Evolutionary conservation across 2,113 vertebrate species (phyloP), one percentile per base, ranked within the genome.

Genomic region (Neofelis nebulosa): DNA sequence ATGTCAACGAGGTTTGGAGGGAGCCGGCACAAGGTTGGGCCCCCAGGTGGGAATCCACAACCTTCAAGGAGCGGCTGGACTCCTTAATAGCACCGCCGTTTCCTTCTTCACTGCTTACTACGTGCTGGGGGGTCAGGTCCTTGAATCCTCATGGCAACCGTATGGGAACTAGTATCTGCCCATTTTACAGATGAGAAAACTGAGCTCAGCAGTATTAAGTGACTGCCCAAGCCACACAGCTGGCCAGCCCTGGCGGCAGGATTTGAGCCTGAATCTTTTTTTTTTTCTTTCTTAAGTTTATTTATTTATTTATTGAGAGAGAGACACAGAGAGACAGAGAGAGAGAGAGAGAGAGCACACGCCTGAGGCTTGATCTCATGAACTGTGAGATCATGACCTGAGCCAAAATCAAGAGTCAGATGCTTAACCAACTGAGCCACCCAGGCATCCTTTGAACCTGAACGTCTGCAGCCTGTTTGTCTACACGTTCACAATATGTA

Each of bases 121-220:
- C 8, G 29, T 0, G 3, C 87, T 13, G 12, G 27, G 27, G 48
- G 0, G 0, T 69, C 63, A n/a, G 79, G 31, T 41, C 38, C 36
- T 63, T n/a, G 38, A 89, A 38, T 57, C 25, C 52, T 85, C 78
- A 45, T 1, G 0, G 27, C 2, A 31, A 7, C 8, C 36, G 38
- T 21, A 8, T 13, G 16, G 16, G 66, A 78, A 81, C 57, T 33
- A 4, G 4, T 2, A 12, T 2, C 29, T 41, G 7, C 41, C 55
- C 76, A n/a, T 65, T 82, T 83, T 27, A 57, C 6, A 69, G 87
- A 55, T 48, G 29, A 91, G 87, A 66, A 76, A 38, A 89, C 71
- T 14, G 74, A 92, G n/a, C 52, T 38, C 82, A 21, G 48, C 65
- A 45, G 38, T 18, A 16, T 19, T 27, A 27, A 74, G 52, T 21